Conservation (phyloP, 2,113 vertebrate species). For the Pteropus alecto region DNA sequence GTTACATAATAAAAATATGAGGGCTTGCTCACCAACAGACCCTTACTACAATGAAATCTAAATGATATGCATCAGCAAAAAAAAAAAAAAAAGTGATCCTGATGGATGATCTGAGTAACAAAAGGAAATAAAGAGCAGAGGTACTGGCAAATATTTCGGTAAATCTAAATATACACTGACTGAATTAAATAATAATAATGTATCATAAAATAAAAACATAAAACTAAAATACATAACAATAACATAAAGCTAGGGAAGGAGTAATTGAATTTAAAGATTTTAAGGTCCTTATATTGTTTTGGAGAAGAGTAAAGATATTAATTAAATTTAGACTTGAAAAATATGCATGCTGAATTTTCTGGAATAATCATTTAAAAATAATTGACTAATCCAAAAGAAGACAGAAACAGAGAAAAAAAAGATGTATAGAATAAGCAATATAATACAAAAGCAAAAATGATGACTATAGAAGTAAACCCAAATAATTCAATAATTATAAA, state of each 20-base stretch:
- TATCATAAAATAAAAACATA: neutral
- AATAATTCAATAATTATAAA: neutral
- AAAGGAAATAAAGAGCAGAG: neutral
- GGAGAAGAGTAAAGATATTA: neutral
- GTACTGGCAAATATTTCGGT: neutral
- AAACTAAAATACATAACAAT: neutral
- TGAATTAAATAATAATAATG: neutral
- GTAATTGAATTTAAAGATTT: neutral
- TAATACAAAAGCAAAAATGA: neutral
- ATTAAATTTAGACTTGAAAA: slow-evolving; percentile 2
- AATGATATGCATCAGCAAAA: neutral
- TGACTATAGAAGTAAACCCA: neutral
- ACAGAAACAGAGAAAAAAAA: neutral
- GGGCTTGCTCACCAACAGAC: neutral
- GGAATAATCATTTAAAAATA: neutral
- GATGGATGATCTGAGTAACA: neutral
- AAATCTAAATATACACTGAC: neutral
- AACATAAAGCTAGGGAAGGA: neutral
- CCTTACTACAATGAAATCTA: neutral
- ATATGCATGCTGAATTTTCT: neutral
- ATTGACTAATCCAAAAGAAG: neutral
- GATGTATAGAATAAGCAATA: neutral
- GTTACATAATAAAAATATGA: neutral
- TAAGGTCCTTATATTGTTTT: neutral
- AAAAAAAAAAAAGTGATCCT: neutral